These are phyloP conservation scores for Colinus virginianus DNA, from an alignment of 2,113 vertebrate genomes.

Conservation along the genomic window DNA sequence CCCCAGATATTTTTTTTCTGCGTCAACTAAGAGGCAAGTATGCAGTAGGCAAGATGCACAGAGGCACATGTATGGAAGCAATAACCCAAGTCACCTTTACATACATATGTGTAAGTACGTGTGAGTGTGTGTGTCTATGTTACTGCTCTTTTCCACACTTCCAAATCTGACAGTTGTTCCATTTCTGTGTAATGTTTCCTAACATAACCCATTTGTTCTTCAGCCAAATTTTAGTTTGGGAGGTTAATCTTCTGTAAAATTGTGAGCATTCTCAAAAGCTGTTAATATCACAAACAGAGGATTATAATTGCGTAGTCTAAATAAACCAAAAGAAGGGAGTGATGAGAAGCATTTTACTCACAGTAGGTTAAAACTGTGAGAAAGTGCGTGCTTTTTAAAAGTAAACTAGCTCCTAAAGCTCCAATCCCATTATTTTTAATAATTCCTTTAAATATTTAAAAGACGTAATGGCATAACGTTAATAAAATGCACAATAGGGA, in stretches of 20 bases:
- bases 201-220: neutral
- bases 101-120: rapidly evolving
- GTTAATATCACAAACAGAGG: constrained; percentile 30
- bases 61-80: neutral
- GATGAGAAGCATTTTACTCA: neutral
- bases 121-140: neutral
- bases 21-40: neutral
- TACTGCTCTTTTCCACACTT: neutral
- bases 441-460: neutral
- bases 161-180: neutral
- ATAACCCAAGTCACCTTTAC: neutral
- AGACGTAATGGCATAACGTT: neutral
- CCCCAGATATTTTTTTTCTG: neutral
- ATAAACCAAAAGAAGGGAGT: neutral
- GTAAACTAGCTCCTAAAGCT: neutral
- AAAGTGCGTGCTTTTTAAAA: neutral
- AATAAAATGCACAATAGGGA: constrained; percentile 17
- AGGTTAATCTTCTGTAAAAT: constrained; percentile 16
- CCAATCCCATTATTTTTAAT: neutral
- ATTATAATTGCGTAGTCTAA: neutral
- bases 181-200: constrained; percentile 8
- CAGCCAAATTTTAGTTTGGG: neutral
- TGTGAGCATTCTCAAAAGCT: constrained; percentile 4
- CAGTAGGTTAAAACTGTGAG: neutral
- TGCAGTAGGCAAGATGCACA: neutral